Evolutionary conservation across 1,140 invertebrate genomes (phyloP).

Genomic region (Chrysopa pallens): DNA sequence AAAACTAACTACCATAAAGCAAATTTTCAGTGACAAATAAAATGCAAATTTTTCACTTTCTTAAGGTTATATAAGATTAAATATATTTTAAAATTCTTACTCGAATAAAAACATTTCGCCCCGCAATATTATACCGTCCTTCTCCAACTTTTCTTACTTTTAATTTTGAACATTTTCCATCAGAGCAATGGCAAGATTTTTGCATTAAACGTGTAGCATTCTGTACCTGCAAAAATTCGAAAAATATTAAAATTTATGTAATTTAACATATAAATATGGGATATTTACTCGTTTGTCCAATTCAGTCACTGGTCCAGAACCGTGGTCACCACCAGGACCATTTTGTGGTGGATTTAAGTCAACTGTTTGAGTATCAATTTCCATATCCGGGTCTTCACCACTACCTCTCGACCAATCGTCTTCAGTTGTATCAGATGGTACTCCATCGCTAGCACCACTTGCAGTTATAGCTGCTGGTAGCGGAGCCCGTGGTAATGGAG

Average conservation of each 20-base stretch:
- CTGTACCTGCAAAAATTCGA: slow-evolving; percentile 32
- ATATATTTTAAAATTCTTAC: slow-evolving; percentile 23
- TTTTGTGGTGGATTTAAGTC: not conserved
- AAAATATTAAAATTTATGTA: not conserved
- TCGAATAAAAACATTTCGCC: slow-evolving; percentile 57
- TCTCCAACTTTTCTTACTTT: slow-evolving; percentile 63
- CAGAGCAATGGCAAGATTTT: slow-evolving; percentile 45
- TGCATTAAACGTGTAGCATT: slow-evolving; percentile 46
- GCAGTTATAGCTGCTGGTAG: slow-evolving; percentile 21
- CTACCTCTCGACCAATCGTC: slow-evolving; percentile 49
- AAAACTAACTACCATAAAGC: not conserved
- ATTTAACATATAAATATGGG: not conserved
- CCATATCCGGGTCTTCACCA: slow-evolving; percentile 36
- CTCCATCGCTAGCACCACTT: slow-evolving; percentile 36
- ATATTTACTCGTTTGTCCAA: slow-evolving; percentile 37
- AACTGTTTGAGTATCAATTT: slow-evolving; percentile 13
- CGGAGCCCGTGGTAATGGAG: slow-evolving; percentile 19
- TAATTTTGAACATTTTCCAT: slow-evolving; percentile 49
- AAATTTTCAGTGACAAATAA: not conserved
- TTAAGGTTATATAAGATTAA: not conserved
- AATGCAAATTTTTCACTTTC: not conserved
- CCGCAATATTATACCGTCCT: slow-evolving; percentile 65
- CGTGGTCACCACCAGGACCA: slow-evolving; percentile 7
- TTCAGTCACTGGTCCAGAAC: slow-evolving; percentile 27
- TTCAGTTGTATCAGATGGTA: slow-evolving; percentile 43